These are phyloP conservation scores for Caenorhabditis brenneri DNA, from an alignment of 1,140 invertebrate genomes.

Conservation along the genomic window DNA sequence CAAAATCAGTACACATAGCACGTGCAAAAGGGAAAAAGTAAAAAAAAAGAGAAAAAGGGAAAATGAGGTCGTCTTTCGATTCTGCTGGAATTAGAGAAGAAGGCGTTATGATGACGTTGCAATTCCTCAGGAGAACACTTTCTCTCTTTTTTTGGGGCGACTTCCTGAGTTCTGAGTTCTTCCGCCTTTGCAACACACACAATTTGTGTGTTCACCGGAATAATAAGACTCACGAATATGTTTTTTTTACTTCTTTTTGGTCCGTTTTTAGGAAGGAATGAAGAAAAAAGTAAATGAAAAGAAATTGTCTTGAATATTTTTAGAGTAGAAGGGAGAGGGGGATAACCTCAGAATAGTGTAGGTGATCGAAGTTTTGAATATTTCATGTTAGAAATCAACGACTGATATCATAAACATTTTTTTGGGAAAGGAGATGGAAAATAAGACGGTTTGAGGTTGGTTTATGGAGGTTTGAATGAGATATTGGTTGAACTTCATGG, in stretches of 20 bases:
- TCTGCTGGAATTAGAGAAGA: constrained; percentile 31
- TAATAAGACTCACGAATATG: not conserved
- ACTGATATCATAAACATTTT: not conserved
- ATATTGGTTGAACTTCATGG: too few relatives aligned
- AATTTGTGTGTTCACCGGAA: not conserved
- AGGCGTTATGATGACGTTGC: constrained; percentile 13
- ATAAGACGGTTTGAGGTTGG: too few relatives aligned
- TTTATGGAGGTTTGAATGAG: too few relatives aligned
- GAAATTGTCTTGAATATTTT: not conserved
- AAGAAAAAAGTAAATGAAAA: not conserved
- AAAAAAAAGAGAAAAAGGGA: not conserved
- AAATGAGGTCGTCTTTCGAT: constrained; percentile 6
- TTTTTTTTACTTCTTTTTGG: not conserved
- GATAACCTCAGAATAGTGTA: not conserved
- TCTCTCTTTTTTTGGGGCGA: not conserved
- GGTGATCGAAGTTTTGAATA: not conserved
- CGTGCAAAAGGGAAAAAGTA: not conserved
- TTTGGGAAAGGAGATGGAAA: too few relatives aligned
- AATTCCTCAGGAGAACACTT: not conserved
- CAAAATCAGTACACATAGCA: not conserved
- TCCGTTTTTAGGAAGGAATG: not conserved
- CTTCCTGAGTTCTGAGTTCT: not conserved
- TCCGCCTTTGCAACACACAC: not conserved
- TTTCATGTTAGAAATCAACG: not conserved
- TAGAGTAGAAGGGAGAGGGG: too few relatives aligned